Conservation (phyloP, 1,140 invertebrate species). For the Macrotrachela quadricornifera region DNA sequence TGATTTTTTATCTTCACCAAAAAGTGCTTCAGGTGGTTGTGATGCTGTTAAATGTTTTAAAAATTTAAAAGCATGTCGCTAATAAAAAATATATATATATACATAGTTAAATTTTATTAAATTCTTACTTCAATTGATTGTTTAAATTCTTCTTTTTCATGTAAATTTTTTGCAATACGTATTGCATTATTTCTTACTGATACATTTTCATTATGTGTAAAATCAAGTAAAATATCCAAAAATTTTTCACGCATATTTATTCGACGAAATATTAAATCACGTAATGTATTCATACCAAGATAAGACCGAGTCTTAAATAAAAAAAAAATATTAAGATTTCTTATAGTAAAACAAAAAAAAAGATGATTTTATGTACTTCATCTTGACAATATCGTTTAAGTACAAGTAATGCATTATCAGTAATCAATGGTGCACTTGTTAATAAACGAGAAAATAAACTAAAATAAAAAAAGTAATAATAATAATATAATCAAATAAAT, state of each 20-base stretch:
- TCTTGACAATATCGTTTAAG: slow-evolving; percentile 53
- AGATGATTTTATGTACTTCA: slow-evolving; percentile 34
- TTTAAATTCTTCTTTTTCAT: slow-evolving; percentile 43
- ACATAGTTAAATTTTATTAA: no score
- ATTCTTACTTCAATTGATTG: slow-evolving; percentile 47
- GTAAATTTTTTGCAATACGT: slow-evolving; percentile 50
- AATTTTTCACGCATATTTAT: slow-evolving; percentile 51
- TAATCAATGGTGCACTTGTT: slow-evolving; percentile 69
- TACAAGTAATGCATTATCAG: slow-evolving; percentile 61
- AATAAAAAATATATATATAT: background rate
- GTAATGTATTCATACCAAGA: slow-evolving; percentile 47
- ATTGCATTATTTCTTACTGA: slow-evolving; percentile 52
- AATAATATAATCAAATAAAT: slow-evolving; percentile 2
- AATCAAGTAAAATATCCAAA: slow-evolving; percentile 45
- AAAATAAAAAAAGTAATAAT: slow-evolving; percentile 13
- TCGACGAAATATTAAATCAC: slow-evolving; percentile 54
- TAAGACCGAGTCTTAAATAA: slow-evolving; percentile 12
- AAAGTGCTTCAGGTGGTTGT: background rate
- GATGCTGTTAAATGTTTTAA: background rate
- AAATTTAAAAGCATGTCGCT: background rate
- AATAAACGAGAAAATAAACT: slow-evolving; percentile 55
- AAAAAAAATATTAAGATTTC: slow-evolving; percentile 17
- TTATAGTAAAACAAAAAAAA: background rate
- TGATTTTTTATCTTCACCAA: background rate
- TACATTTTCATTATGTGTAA: slow-evolving; percentile 44